Percentiles rank a stretch among this genome's conserved stretches.
These are phyloP conservation scores for Tipula vernalis DNA, from an alignment of 2,888 invertebrate species.

Conservation along the genomic window DNA sequence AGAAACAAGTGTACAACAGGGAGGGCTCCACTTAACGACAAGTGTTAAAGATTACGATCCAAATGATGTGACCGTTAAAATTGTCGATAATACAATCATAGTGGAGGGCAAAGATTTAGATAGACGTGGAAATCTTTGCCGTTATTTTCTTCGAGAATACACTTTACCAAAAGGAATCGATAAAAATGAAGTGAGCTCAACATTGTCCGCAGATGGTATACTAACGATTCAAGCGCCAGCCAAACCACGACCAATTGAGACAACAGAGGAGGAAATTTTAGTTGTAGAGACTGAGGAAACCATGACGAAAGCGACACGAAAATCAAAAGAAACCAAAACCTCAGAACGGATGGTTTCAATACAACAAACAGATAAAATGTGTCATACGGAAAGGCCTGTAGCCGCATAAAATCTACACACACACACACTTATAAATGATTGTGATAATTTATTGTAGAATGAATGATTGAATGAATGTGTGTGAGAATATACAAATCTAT, in stretches of 20 bases:
- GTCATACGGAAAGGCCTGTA: background rate
- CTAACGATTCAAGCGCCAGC: constrained; percentile 59
- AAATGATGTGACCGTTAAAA: constrained; percentile 56
- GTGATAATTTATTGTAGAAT: background rate
- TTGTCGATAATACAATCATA: constrained; percentile 46
- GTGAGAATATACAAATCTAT: background rate
- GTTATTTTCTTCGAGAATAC: constrained; percentile 65
- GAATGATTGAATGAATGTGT: background rate
- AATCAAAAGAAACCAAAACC: background rate
- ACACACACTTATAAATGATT: background rate
- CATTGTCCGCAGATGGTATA: constrained; percentile 69
- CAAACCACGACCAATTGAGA: constrained; percentile 16
- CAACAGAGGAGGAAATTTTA: constrained; percentile 38
- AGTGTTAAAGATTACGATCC: constrained; percentile 60
- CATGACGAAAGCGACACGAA: background rate
- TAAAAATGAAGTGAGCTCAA: constrained; percentile 56
- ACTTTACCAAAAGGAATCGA: constrained; percentile 55
- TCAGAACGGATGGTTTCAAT: background rate
- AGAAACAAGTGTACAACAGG: constrained; percentile 24
- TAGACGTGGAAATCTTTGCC: constrained; percentile 60
- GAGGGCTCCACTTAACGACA: constrained; percentile 54
- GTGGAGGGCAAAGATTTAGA: constrained; percentile 60
- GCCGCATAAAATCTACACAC: background rate
- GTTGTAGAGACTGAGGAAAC: constrained; percentile 38
- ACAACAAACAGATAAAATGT: background rate